Evolutionary conservation across 2,113 vertebrate species (phyloP).

Genomic region (Hyla sarda): DNA sequence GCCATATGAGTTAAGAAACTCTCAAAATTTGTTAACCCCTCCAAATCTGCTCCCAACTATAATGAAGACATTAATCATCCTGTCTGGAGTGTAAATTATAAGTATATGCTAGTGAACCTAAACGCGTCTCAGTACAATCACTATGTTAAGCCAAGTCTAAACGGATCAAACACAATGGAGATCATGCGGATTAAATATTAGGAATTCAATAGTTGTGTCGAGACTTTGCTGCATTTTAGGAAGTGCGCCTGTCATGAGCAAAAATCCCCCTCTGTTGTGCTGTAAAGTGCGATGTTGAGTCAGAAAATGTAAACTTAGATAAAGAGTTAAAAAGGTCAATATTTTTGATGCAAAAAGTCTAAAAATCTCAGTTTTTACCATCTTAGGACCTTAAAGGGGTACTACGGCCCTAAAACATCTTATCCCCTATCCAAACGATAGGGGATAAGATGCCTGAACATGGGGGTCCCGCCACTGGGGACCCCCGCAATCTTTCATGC

Average conservation of each 20-base stretch:
- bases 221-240: background rate
- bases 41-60: background rate
- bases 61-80: constrained; percentile 22
- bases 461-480: too few relatives aligned
- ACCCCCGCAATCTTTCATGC: too few relatives aligned
- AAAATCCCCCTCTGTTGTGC: background rate
- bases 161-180: constrained; percentile 4
- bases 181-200: constrained; percentile 18
- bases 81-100: constrained; percentile 20
- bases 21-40: constrained; percentile 55
- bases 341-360: too few relatives aligned
- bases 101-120: constrained; percentile 2
- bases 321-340: background rate
- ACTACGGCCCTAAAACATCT: too few relatives aligned
- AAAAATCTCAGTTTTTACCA: background rate
- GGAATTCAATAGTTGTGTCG: constrained; percentile 18
- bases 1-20: constrained; percentile 60
- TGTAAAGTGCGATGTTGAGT: background rate
- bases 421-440: too few relatives aligned
- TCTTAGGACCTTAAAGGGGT: background rate
- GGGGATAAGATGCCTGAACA: too few relatives aligned
- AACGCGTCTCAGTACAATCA: background rate
- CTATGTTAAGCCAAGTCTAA: constrained; percentile 22
- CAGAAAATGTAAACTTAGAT: background rate
- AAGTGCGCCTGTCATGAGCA: background rate